These are phyloP conservation scores for Procapra przewalskii DNA, from an alignment of 2,113 vertebrate genomes.

Conservation along the genomic window DNA sequence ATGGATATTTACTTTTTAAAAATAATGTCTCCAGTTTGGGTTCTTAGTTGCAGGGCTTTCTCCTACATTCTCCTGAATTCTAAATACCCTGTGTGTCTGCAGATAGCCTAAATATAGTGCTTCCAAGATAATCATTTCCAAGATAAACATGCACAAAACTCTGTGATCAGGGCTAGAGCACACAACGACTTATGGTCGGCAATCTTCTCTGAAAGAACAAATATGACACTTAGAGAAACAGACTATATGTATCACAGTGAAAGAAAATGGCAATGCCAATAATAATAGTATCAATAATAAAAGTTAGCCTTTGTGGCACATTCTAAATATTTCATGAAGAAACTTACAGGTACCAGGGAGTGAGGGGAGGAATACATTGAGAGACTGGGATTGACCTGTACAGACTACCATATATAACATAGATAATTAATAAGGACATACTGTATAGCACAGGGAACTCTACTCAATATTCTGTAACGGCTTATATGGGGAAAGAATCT, in stretches of 20 bases:
- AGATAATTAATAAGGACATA: not conserved
- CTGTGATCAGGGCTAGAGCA: not conserved
- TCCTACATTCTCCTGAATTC: not conserved
- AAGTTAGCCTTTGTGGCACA: not conserved
- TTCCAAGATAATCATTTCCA: not conserved
- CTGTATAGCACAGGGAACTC: not conserved
- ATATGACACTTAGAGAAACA: not conserved
- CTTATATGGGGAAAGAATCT: not conserved
- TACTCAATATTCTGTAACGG: not conserved
- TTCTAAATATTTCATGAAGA: not conserved
- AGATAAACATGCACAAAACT: not conserved
- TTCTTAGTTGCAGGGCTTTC: not conserved
- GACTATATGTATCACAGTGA: not conserved
- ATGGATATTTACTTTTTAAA: not conserved
- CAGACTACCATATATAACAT: not conserved
- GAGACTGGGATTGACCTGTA: not conserved
- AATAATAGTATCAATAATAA: not conserved
- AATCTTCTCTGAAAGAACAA: not conserved
- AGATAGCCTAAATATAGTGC: not conserved
- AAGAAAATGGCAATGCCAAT: not conserved
- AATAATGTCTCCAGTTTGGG: not conserved
- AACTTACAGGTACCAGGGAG: not conserved
- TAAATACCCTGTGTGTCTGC: not conserved
- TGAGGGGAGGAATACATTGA: not conserved
- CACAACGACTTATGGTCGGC: not conserved